Percentiles rank a stretch among this genome's conserved stretches.
phyloP scores from a whole-genome alignment of 1,140 invertebrate species.

The Drosophila miranda region DNA sequence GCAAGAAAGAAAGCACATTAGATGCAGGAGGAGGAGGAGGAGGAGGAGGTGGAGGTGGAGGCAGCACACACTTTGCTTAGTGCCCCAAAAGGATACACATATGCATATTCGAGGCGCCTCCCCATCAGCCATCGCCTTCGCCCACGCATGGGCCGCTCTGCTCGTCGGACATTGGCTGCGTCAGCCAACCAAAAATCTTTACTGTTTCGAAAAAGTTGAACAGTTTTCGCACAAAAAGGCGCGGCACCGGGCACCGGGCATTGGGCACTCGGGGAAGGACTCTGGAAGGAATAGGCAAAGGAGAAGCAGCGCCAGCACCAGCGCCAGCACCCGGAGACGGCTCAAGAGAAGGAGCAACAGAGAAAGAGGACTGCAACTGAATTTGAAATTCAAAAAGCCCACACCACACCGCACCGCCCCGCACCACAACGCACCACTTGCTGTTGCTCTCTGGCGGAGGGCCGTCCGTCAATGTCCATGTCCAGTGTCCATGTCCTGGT shows the following conservation, averaged over 20 bases:
- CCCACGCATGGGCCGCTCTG: constrained; percentile 44
- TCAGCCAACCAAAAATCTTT: constrained; percentile 81
- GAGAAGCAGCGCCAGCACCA: constrained; percentile 13
- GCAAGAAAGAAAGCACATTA: constrained; percentile 20
- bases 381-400: constrained; percentile 81
- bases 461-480: constrained; percentile 57
- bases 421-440: constrained; percentile 14
- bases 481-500: constrained; percentile 72
- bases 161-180: constrained; percentile 77
- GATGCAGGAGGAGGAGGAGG: constrained; percentile 1
- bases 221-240: constrained; percentile 79
- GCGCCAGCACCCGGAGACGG: background rate
- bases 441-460: background rate
- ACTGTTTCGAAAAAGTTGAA: constrained; percentile 80
- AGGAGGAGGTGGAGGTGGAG: constrained; percentile 5
- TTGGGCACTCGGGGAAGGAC: background rate
- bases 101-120: constrained; percentile 36
- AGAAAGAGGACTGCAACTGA: constrained; percentile 58
- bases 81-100: constrained; percentile 29
- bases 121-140: constrained; percentile 17
- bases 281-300: constrained; percentile 20
- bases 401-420: constrained; percentile 49
- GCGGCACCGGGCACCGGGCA: constrained; percentile 45
- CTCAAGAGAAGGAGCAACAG: constrained; percentile 27
- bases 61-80: constrained; percentile 36